Base-by-base conservation (phyloP, 2,113 vertebrate genomes). In the Platysteira castanea region DNA sequence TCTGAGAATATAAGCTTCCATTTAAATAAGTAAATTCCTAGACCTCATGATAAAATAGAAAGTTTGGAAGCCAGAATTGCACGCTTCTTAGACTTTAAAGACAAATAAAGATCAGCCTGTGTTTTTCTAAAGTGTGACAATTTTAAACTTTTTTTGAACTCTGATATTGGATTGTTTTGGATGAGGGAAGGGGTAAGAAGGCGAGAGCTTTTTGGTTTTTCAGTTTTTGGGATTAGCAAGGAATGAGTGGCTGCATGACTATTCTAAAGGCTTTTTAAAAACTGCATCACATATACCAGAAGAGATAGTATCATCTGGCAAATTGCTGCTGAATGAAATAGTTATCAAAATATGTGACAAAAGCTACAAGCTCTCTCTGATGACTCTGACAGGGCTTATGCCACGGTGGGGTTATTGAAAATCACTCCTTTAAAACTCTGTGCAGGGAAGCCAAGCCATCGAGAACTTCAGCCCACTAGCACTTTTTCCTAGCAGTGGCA, bases 1-100 rank as follows among this genome's bases (percentile, higher is more conserved):
- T 81, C 49, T 71, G 77, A 89, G 76, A 92, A 88, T 70, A 68
- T 60, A 70, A 86, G 63, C 73, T 84, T 92, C 35, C 54, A 77
- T 90, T 87, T 95, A 85, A 94, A 88, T n/a, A 47, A 91, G 42
- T 63, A 77, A 91, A 79, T 85, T 93, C 76, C 15, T 64, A 92
- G 79, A 70, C 50, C 9, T 86, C 33, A 23, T 37, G 52, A 93
- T 81, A 81, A 63, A 85, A 69, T 49, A 56, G 65, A 41, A 93
- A 83, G 44, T 79, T 87, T 90, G 39, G 50, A 92, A 89, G 85
- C 42, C 4, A 7, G 27, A 84, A 31, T 56, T 69, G 41, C 41
- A 23, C 41, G 28, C 26, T 78, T 44, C 60, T 77, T 53, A 81
- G 60, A 63, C 33, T 15, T 59, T 56, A 67, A 86, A 81, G 52